Percentiles rank a stretch among this genome's conserved stretches.
Evolutionary conservation across 2,797 vertebrate genomes (phyloP).

Genomic region (Rhinella marina): DNA sequence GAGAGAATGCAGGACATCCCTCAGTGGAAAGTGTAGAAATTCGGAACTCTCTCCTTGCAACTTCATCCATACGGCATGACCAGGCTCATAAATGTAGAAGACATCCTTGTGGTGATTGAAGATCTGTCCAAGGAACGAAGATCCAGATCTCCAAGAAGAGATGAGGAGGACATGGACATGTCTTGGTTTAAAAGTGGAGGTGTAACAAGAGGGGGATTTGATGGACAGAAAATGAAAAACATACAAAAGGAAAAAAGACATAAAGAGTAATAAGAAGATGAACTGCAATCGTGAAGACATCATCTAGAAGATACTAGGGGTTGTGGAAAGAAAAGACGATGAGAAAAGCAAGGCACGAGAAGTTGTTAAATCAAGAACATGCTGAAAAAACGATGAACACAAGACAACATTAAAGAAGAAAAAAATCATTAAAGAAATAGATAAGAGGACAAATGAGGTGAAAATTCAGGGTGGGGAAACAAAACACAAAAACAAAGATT

Average conservation of each 20-base stretch:
- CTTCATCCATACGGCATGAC: conserved; percentile 79
- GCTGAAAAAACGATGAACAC: background rate
- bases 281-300: background rate
- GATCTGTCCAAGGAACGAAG: conserved; percentile 82
- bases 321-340: background rate
- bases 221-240: background rate
- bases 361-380: background rate
- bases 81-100: conserved; percentile 83
- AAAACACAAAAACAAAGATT: background rate
- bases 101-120: conserved; percentile 81
- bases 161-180: conserved; percentile 53
- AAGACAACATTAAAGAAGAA: background rate
- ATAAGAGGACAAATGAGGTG: background rate
- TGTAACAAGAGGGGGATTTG: background rate
- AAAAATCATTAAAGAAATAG: background rate
- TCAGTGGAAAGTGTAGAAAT: conserved; percentile 76
- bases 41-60: conserved; percentile 77
- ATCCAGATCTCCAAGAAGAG: conserved; percentile 69
- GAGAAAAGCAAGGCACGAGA: background rate
- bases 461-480: background rate
- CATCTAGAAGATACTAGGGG: background rate
- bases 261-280: background rate
- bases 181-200: background rate
- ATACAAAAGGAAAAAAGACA: background rate
- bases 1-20: conserved; percentile 80